phyloP scores from a whole-genome alignment of 2,797 vertebrate species.

The Paramormyrops hopkinsi region DNA sequence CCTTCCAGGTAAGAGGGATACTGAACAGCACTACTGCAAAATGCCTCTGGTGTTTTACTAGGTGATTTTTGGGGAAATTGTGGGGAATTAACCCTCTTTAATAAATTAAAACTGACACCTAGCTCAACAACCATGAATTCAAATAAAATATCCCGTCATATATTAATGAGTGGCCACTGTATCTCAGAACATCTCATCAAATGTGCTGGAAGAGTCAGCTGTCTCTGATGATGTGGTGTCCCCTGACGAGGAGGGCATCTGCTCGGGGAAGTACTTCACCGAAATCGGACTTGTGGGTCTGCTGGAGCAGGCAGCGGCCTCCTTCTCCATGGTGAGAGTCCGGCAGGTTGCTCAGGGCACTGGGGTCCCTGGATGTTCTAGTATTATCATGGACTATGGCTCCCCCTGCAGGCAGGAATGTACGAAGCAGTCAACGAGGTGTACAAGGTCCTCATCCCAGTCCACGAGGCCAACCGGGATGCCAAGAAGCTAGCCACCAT shows the following conservation, averaged over 20 bases:
- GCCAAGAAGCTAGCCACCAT: conserved; percentile 95
- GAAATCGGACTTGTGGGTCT: conserved; percentile 93
- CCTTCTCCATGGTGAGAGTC: conserved; percentile 86
- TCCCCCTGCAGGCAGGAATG: conserved; percentile 87
- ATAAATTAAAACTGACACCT: background rate
- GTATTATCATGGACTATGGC: background rate
- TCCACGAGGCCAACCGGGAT: conserved; percentile 95
- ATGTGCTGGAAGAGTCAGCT: conserved; percentile 95
- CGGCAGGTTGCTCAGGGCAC: background rate
- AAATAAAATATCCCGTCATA: background rate
- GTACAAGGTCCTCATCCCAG: conserved; percentile 96
- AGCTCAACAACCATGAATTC: background rate
- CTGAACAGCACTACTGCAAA: background rate
- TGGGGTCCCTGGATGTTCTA: background rate
- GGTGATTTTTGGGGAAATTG: background rate
- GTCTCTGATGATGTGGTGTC: conserved; percentile 97
- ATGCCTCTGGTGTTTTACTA: background rate
- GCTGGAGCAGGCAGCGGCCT: conserved; percentile 90
- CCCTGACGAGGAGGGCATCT: conserved; percentile 97
- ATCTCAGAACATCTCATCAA: conserved; percentile 89
- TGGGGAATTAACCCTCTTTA: background rate
- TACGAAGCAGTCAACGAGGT: conserved; percentile 98
- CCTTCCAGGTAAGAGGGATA: conserved; percentile 77
- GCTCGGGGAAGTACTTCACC: conserved; percentile 97
- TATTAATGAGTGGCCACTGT: background rate